Evolutionary conservation across 2,113 vertebrate species (phyloP).

Genomic region (Pseudopodoces humilis): DNA sequence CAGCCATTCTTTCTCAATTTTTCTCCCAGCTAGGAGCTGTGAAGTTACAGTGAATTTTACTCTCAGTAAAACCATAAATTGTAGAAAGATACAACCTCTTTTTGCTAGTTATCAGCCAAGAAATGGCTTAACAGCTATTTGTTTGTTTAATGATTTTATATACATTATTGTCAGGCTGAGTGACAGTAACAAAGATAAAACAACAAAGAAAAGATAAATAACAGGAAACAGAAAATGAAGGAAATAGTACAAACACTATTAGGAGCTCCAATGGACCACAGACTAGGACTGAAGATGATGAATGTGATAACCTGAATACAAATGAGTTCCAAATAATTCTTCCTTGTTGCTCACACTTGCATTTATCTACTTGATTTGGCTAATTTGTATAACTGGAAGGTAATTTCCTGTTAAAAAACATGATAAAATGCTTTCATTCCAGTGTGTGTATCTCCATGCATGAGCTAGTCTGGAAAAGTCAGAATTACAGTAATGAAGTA

Average conservation of each 20-base stretch:
- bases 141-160: constrained; percentile 45
- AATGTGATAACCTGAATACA: constrained; percentile 39
- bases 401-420: constrained; percentile 62
- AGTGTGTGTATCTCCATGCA: not conserved
- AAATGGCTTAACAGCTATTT: constrained; percentile 39
- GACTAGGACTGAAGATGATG: constrained; percentile 37
- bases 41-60: not conserved
- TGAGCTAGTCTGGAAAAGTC: not conserved
- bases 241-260: not conserved
- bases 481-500: not conserved
- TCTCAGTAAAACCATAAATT: constrained; percentile 45
- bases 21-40: not conserved
- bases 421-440: constrained; percentile 60
- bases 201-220: constrained; percentile 51
- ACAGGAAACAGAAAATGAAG: constrained; percentile 1
- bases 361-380: constrained; percentile 65
- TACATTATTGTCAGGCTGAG: constrained; percentile 51
- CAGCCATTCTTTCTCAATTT: not conserved
- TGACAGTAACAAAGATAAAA: constrained; percentile 59
- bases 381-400: constrained; percentile 70
- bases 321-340: constrained; percentile 50
- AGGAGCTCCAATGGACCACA: not conserved
- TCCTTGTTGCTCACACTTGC: constrained; percentile 43
- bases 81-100: constrained; percentile 2
- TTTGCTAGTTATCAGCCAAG: constrained; percentile 37